Base-by-base conservation (phyloP, 2,888 invertebrate species). In the Leptinotarsa tumamoca region DNA sequence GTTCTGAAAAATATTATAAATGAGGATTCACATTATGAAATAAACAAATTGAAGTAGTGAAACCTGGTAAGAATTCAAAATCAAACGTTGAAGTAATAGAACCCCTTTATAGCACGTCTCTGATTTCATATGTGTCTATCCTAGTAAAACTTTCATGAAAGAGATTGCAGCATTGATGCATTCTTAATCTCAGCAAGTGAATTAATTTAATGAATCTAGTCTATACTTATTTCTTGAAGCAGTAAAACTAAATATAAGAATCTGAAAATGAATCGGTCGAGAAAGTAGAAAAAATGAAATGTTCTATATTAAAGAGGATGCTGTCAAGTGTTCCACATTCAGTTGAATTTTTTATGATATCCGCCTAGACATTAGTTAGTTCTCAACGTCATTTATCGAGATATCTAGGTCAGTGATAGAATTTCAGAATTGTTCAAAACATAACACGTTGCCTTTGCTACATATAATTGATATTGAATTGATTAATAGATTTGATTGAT, bases 251-350 rank as follows among this genome's bases (percentile, higher is more conserved):
- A 68, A 71, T 43, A 66, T 50, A 56, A 72, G 74, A 76, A 75
- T 81, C 80, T 81, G 77, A 81, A 80, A 85, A 83, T 83, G 58
- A 82, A 80, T 80, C 75, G 78, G 82, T 77, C 81, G 85, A 82
- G 87, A 88, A 88, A 88, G 87, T 87, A 86, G 83, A 85, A 83
- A 84, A 85, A 84, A 84, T 84, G 82, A 84, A 84, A 82, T 83
- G 85, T 83, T 85, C 85, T 79, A 84, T 84, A 83, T 86, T 85
- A 83, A 81, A 80, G 82, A 86, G 85, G 84, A 85, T 86, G 84
- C 82, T 82, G 77, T 74, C 68, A 73, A 71, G 66, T 84, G 86
- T 81, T 85, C 87, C 77, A 87, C 84, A 86, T 87, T 86, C 23
- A 80, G 80, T 75, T 27, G n/a, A 43, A 61, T 75, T 77, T 77